phyloP scores from a whole-genome alignment of 2,797 vertebrate genomes.

The Sarcophilus harrisii region DNA sequence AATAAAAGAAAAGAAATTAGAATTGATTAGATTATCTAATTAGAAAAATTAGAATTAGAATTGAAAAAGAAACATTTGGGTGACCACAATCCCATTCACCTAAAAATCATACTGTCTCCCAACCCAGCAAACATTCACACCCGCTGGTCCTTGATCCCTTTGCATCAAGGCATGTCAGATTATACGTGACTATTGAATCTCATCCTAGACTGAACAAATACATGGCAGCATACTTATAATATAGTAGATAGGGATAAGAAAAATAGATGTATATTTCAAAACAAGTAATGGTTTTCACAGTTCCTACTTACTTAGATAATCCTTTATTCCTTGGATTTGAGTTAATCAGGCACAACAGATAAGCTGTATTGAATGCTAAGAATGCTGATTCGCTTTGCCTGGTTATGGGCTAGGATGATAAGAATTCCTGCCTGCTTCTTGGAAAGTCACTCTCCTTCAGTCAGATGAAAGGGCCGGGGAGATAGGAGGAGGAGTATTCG shows the following conservation, averaged over 20 bases:
- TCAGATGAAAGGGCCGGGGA: constrained; percentile 1
- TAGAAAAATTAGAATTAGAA: too few species aligned
- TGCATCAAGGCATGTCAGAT: background rate
- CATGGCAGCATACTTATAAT: background rate
- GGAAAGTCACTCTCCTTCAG: background rate
- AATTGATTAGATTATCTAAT: too few species aligned
- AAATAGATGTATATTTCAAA: background rate
- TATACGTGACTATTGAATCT: background rate
- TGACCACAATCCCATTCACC: background rate
- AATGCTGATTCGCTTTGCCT: background rate
- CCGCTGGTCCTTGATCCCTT: background rate
- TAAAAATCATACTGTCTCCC: background rate
- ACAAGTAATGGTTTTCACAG: constrained; percentile 1
- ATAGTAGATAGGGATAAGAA: background rate
- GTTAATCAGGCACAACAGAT: background rate
- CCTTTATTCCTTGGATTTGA: constrained; percentile 23
- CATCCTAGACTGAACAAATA: background rate
- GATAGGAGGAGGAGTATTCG: background rate
- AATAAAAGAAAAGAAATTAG: background rate
- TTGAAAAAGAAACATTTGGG: background rate
- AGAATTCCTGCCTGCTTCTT: constrained; percentile 39
- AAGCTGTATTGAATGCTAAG: background rate
- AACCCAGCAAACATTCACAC: background rate
- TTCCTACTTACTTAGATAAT: constrained; percentile 1
- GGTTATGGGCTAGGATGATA: background rate